Base-by-base conservation (phyloP, 92 coral and sea anemone genomes). In the Blastomussa wellsi region DNA sequence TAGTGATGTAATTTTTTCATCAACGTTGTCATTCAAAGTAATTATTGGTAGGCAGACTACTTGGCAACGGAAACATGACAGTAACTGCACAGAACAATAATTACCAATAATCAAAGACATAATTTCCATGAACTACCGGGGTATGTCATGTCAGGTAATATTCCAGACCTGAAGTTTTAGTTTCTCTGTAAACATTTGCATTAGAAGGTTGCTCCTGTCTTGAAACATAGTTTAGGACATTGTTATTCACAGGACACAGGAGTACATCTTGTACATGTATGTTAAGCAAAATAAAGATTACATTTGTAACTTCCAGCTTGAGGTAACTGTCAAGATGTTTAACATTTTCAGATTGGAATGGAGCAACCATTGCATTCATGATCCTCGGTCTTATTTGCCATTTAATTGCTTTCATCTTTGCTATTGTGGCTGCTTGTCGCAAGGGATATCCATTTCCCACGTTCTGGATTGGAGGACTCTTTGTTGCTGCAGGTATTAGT, bases 361-460 rank as follows among this genome's bases (percentile, higher is more conserved):
- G 95, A 60, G 96, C 90, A 32, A 92, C 93, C 5, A 92, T 96
- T 88, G 98, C 98, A 9, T 91, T 96, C 64, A 88, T 96, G 82
- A 82, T 95, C 2, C 86, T 96, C 62, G 96, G 96, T 24, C 86
- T 96, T 49, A 78, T 96, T 59, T 86, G 94, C 70, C 98, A 93
- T 72, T 79, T 96, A 53, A 60, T 91, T 83, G 99, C 99, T 13
- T 96, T 96, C 80, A 72, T 93, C 57, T 80, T 90, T 69, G 98
- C 97, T 42, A 74, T 92, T 76, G 89, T 96, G 47, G 92, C 95
- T 71, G 98, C 94, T 9, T 94, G 95, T 80, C 90, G 95, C 71
- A 96, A 95, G 71, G 92, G 99, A 51, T 94, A 93, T 59, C 95
- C 98, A 14, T 96, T 95, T 81, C 99, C 99, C 9, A 94, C 95